Evolutionary conservation across 2,113 vertebrate genomes (phyloP).

Genomic region (Fulica atra): DNA sequence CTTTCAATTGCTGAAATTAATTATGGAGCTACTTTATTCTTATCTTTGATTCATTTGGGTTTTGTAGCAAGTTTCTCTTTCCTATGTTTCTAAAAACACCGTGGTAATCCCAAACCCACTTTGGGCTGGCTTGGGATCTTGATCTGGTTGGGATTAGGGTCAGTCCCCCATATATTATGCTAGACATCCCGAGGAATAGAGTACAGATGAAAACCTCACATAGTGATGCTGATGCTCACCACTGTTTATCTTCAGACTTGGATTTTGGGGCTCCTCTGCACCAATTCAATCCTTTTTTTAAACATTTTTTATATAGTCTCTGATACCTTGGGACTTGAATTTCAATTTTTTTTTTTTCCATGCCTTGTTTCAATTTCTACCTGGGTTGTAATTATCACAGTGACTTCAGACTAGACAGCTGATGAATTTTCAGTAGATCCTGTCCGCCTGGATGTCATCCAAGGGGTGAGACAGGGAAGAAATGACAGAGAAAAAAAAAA

Average conservation of each 20-base stretch:
- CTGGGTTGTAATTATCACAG: neutral
- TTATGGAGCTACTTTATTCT: neutral
- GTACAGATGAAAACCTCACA: neutral
- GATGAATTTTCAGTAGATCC: neutral
- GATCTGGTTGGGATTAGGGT: neutral
- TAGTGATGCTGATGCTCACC: neutral
- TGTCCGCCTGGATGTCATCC: neutral
- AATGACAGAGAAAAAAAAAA: neutral
- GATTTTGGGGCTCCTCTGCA: neutral
- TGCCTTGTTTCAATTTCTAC: neutral
- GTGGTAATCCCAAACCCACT: neutral
- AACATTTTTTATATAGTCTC: neutral
- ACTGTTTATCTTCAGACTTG: neutral
- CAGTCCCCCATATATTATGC: neutral
- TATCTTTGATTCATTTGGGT: neutral
- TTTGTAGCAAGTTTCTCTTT: neutral
- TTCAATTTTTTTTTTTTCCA: neutral
- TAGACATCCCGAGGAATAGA: accelerated
- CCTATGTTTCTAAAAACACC: too few species aligned
- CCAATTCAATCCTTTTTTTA: neutral
- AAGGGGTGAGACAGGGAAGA: neutral
- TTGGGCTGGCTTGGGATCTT: neutral
- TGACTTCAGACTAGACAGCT: neutral
- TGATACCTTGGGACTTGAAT: neutral
- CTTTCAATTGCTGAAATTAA: neutral